Conservation (phyloP, 2,888 invertebrate genomes). For the Cheilosia soror region DNA sequence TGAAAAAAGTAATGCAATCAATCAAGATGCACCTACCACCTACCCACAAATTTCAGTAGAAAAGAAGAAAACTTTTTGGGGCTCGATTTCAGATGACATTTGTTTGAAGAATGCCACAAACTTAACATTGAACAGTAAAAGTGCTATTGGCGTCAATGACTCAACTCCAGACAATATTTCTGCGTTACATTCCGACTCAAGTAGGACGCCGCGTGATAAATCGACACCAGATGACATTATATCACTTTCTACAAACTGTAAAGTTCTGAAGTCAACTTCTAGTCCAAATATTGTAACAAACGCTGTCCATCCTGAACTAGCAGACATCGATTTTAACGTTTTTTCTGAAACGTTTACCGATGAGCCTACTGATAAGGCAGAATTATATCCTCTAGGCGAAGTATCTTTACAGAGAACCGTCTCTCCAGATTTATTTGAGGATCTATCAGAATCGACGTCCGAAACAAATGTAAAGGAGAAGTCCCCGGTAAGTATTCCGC, state of each 20-base stretch:
- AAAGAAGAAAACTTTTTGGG: background rate
- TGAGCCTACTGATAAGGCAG: constrained; percentile 73
- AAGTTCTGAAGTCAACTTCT: background rate
- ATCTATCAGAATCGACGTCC: constrained; percentile 8
- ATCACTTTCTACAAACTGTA: background rate
- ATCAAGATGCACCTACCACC: background rate
- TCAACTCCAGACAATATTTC: constrained; percentile 13
- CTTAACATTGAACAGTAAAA: background rate
- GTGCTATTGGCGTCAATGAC: background rate
- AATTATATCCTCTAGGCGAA: background rate
- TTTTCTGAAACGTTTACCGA: constrained; percentile 85
- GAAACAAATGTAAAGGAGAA: constrained; percentile 73
- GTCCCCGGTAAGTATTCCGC: constrained; percentile 70
- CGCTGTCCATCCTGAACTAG: constrained; percentile 76
- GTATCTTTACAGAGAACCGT: constrained; percentile 4
- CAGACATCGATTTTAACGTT: constrained; percentile 84
- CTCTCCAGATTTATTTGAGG: constrained; percentile 80
- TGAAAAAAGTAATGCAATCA: constrained; percentile 35
- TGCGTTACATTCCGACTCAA: background rate
- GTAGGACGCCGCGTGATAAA: background rate
- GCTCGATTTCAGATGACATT: constrained; percentile 1
- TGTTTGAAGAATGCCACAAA: background rate
- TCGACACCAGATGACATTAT: background rate
- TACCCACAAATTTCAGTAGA: background rate
- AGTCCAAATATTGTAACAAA: background rate